Percentiles rank a stretch among this genome's conserved stretches.
phyloP scores from a whole-genome alignment of 2,888 invertebrate species.

The Fragum sueziense region DNA sequence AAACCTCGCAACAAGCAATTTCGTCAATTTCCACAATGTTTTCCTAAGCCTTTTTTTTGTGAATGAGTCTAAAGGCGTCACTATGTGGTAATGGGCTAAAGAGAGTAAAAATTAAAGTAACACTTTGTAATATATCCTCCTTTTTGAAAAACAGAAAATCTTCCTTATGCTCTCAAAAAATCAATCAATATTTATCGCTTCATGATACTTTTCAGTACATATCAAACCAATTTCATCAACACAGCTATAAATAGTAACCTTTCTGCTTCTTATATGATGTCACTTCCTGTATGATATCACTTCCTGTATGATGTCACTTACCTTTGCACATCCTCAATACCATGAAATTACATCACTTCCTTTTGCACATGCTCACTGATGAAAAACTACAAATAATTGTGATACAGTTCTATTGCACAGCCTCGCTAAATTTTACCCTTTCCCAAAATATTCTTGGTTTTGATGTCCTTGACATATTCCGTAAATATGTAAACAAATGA shows the following conservation, averaged over 20 bases:
- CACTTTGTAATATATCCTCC: neutral
- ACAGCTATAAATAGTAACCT: neutral
- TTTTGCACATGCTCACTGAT: constrained; percentile 13
- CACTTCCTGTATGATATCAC: neutral
- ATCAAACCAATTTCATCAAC: constrained; percentile 4
- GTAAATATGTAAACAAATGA: too few relatives aligned
- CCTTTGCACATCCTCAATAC: constrained; percentile 10
- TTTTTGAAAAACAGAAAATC: neutral
- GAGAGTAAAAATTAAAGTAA: neutral
- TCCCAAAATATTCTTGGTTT: too few relatives aligned
- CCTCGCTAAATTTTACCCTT: constrained; percentile 1
- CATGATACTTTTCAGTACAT: neutral
- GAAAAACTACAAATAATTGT: constrained; percentile 13
- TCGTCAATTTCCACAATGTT: neutral
- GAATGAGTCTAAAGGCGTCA: neutral
- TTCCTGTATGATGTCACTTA: constrained; percentile 14
- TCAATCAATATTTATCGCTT: neutral
- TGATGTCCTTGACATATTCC: too few relatives aligned
- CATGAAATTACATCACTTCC: constrained; percentile 13
- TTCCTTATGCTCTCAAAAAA: too few relatives aligned
- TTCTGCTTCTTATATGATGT: neutral
- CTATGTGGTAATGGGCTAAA: neutral
- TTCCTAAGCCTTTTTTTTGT: neutral
- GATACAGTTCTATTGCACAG: constrained; percentile 19
- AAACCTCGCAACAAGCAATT: neutral